A percentile compares a stretch with the other conserved stretches of the same genome.
Conservation (phyloP, 2,797 vertebrate species). For the Lutjanus campechanus region DNA sequence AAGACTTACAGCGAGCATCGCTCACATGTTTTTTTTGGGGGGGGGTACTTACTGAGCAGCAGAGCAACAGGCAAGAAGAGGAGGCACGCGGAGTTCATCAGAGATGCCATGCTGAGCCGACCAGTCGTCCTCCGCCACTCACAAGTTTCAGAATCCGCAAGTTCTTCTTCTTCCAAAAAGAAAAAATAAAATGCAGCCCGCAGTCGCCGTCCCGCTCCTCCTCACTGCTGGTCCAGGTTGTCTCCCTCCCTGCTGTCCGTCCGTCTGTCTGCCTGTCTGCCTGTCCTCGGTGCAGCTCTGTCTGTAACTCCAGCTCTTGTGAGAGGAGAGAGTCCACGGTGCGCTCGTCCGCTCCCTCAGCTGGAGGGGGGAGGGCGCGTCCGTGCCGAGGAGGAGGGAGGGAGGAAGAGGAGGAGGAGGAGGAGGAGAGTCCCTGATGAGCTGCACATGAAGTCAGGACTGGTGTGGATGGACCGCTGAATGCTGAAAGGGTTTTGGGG, state of each 20-base stretch:
- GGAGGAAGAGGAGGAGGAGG: constrained; percentile 15
- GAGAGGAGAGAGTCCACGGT: constrained; percentile 60
- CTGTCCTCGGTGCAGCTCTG: constrained; percentile 49
- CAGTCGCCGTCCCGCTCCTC: constrained; percentile 11
- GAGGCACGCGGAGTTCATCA: constrained; percentile 76
- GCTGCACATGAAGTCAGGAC: not conserved
- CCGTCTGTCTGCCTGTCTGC: too few species aligned
- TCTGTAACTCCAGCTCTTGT: constrained; percentile 34
- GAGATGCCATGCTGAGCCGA: constrained; percentile 77
- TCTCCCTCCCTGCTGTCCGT: too few species aligned
- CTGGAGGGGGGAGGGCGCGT: constrained; percentile 60
- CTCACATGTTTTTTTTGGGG: not conserved
- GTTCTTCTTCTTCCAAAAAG: too few species aligned
- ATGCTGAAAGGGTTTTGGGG: too few species aligned
- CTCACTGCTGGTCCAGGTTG: constrained; percentile 14
- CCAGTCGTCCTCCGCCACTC: constrained; percentile 36
- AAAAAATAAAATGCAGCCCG: not conserved
- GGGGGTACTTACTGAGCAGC: constrained; percentile 83
- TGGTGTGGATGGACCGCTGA: not conserved
- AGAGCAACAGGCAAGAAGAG: constrained; percentile 88
- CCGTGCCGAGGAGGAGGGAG: constrained; percentile 22
- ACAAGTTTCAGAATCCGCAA: constrained; percentile 22
- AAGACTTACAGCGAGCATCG: not conserved
- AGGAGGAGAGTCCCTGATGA: constrained; percentile 31
- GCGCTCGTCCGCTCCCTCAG: constrained; percentile 45